These are phyloP conservation scores for Spodoptera litura DNA, from an alignment of 1,140 invertebrate species.

Conservation along the genomic window DNA sequence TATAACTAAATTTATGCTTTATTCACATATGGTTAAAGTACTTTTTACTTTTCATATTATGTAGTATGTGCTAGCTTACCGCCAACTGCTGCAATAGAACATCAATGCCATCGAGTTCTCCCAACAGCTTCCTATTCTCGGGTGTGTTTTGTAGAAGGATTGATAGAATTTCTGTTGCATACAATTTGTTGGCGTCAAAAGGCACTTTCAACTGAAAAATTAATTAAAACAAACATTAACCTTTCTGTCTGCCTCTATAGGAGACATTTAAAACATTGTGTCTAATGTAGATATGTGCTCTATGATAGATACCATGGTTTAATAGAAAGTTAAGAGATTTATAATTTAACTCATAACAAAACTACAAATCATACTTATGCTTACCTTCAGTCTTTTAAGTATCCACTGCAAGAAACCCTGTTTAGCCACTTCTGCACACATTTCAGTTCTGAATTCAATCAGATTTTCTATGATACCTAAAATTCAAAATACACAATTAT, in stretches of 20 bases:
- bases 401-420: slow-evolving; percentile 97
- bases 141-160: slow-evolving; percentile 97
- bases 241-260: too few species aligned
- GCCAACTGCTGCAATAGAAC: slow-evolving; percentile 97
- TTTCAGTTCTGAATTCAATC: slow-evolving; percentile 95
- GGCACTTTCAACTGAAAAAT: slow-evolving; percentile 88
- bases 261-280: too few species aligned
- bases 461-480: slow-evolving; percentile 95
- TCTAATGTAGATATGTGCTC: too few species aligned
- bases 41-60: not conserved
- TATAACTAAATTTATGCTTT: not conserved
- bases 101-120: slow-evolving; percentile 98
- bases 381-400: slow-evolving; percentile 93
- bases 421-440: slow-evolving; percentile 93
- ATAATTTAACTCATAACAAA: not conserved
- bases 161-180: slow-evolving; percentile 97
- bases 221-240: not conserved
- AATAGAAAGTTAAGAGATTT: not conserved
- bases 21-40: not conserved
- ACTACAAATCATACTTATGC: not conserved
- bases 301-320: too few species aligned
- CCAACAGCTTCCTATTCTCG: slow-evolving; percentile 93
- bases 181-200: slow-evolving; percentile 98
- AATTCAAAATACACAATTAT: slow-evolving; percentile 55
- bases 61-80: slow-evolving; percentile 85